Base-by-base conservation (phyloP, 1,140 invertebrate species). In the Apis florea region DNA sequence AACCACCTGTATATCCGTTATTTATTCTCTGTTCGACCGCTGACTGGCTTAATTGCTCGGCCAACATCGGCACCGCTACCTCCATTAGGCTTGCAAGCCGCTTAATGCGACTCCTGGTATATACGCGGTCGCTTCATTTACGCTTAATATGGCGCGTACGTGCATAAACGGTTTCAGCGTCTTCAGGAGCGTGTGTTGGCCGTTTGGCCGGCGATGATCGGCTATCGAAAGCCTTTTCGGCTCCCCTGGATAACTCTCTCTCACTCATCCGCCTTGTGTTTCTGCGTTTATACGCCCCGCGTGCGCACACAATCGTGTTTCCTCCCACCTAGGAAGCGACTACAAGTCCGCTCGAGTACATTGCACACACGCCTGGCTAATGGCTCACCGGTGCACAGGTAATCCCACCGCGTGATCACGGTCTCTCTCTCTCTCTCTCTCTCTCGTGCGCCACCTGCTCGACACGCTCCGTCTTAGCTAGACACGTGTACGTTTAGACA, bases 321-420 rank as follows among this genome's bases (percentile, higher is more conserved):
- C 76, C 75, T 64, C 64, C 63, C 47, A 58, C 72, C 68, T 58
- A 26, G 71, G 31, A 66, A 58, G 66, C 76, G 84, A 58, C 87
- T 89, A 90, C 88, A 88, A 87, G 89, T 87, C 80, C 83, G 76
- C 83, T 90, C 78, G 79, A 90, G 89, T 89, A 89, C 85, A 89
- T 68, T 88, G 89, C 87, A 90, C 82, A 90, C 89, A 90, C 71
- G 76, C 66, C 78, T 73, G 70, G 86, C 87, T 90, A 90, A 90
- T 90, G 89, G 87, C 83, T 85, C 88, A 61, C 85, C 31, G 70
- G 70, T 84, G 85, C 85, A 86, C 83, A 68, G 83, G 78, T 89
- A 88, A 90, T 90, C 88, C 83, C 67, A 86, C 85, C 88, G 83
- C 83, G 85, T 84, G 85, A 89, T 85, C 74, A 80, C 3, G 53